Evolutionary conservation across 2,888 invertebrate genomes (phyloP), one percentile per base, ranked within the genome.

Genomic region (Eubasilissa splendida): DNA sequence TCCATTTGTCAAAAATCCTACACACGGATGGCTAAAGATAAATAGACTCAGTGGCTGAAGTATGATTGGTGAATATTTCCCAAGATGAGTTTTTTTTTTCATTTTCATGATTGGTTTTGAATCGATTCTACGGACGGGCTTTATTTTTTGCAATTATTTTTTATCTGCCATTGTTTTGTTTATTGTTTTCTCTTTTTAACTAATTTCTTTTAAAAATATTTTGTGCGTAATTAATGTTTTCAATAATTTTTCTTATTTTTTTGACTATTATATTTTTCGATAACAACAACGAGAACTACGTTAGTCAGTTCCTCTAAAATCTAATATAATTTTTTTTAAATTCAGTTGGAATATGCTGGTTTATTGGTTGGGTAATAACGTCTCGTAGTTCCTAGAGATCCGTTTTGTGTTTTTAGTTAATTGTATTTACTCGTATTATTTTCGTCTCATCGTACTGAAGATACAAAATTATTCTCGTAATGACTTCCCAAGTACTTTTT

Each of bases 1-100:
- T 63, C 79, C 73, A 74, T 79, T 79, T 79, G 73, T 79, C 79
- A 79, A 79, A 71, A 73, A 58, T 73, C 65, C 63, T 63, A 63
- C 53, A 73, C 75, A 75, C 60, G 75, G 50, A 59, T 50, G 75
- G 60, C 14, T 75, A 60, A 79, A 65, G 54, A 79, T 65, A 65
- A 76, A 76, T 76, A 54, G 76, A 54, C 54, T 14, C 53, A 42
- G 54, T 76, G 63, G 65, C 65, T 60, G 52, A 65, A 76, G 33
- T 33, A 66, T 66, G n/a, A 73, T 73, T 60, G 50, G 60, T 14
- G 42, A 60, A 60, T 75, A 60, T 75, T 60, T 22, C 74, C 59
- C 75, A 75, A 75, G 59, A 60, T 73, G 54, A 59, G 56, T 73
- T 59, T 75, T 60, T 75, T 60, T 75, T 75, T 60, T 75, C 31